Evolutionary conservation across 2,888 invertebrate species (phyloP), one percentile per base, ranked within the genome.

Genomic region (Cordylochernes scorpioides): DNA sequence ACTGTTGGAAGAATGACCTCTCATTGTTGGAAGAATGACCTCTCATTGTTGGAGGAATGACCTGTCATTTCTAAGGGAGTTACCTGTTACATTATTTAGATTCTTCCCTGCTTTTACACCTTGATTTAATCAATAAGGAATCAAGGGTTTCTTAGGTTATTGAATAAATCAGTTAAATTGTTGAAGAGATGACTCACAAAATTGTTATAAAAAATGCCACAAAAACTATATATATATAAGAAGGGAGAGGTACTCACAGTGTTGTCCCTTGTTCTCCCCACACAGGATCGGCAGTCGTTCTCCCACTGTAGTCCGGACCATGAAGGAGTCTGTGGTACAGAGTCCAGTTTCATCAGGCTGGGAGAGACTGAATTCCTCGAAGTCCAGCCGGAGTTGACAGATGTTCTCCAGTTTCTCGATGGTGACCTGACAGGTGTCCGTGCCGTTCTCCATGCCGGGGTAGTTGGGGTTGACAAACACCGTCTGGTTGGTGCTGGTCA

Each of bases 381-480:
- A 68, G 48, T 80, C 77, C 45, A 35, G 32, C 24, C 75, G 68
- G 46, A 74, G 64, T 49, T 82, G 80, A 43, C 78, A 80, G 10
- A 80, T 67, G 43, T 73, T 71, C 0, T 68, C 65, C 46, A 69
- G 66, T 49, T 80, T 80, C 27, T 71, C 51, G 7, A 82, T 59
- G 0, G 74, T 77, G 4, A 78, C 61, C 48, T 80, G 78, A 44
- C 80, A 82, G 14, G 77, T 77, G 1, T 72, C 71, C 0, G 71
- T 71, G 1, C 66, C 69, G 41, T 78, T 74, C 45, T 64, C 74
- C 0, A 69, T 62, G 1, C 62, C 59, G 0, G 80, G 80, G 52
- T 74, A 75, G 35, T 71, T 72, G 3, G 32, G 21, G 26, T 39
- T 39, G 1, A 39, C 36, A 15, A 39, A 36, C 12, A 36, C 32